Base-by-base conservation (phyloP, 2,888 invertebrate genomes). In the Nudaria mundana region DNA sequence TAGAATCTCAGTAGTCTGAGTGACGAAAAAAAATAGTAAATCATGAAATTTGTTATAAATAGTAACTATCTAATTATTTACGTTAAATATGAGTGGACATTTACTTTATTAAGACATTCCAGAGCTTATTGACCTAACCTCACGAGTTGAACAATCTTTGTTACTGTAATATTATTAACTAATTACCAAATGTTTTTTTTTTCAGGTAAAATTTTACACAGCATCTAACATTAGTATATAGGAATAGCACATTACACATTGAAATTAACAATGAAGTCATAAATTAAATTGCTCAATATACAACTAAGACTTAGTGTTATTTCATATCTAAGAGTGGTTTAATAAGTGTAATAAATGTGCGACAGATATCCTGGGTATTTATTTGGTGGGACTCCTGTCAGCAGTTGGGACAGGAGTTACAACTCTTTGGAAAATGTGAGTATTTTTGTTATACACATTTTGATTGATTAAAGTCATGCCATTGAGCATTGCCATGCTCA, bases 351-450 rank as follows among this genome's bases (percentile, higher is more conserved):
- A 55, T 54, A 61, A 56, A 88, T 88, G 88, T 74, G 86, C 71
- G 86, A 88, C 48, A 71, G 87, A 44, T 88, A 85, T 44, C 85
- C 85, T 1, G 85, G 85, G 13, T 88, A 81, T 59, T 61, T 84
- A 65, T 86, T 78, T 40, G 83, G 87, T 25, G 87, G 88, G 32
- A 85, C 86, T 57, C 88, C 88, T 50, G 85, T 86, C 71, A 86
- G 85, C 58, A 86, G 87, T 67, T 88, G 88, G 88, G 88, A 88
- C 68, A 75, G 86, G 70, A 68, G 85, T 52, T 86, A 77, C 62
- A 80, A 80, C 63, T 71, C 42, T 20, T 53, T 88, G 68, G 87
- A 88, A 66, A 87, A 88, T 80, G 87, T 88, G 44, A 87, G 87
- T 86, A 36, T 11, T 16, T n/a, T 37, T 20, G 4, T 8, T 4